Base-by-base conservation (phyloP, 2,113 vertebrate genomes). In the Arvicanthis niloticus region DNA sequence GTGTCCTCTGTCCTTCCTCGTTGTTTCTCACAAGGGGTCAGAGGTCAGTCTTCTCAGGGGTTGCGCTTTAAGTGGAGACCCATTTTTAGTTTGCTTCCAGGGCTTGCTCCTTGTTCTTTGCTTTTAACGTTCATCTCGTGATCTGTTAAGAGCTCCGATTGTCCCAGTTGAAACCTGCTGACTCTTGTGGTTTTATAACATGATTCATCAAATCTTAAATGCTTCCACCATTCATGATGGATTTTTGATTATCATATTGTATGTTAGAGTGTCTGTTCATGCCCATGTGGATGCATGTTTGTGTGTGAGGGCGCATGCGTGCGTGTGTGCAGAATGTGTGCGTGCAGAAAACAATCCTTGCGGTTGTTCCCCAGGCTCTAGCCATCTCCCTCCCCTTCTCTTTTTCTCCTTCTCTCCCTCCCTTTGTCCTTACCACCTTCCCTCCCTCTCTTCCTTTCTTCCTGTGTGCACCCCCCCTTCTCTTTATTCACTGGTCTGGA, bases 361-460 rank as follows among this genome's bases (percentile, higher is more conserved):
- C 29, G n/a, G 34, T 29, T 62, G 17, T 29, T 48, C 42, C 34
- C 72, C 40, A 42, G 21, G 4, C 40, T 26, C 40, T 42, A 42
- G 22, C 21, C 7, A 42, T 29, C 12, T 42, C 29, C 8, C 16
- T 21, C 77, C 0, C 81, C 3, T 62, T 7, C 58, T 2, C 17
- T 1, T 12, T 2, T 29, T 3, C 7, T 13, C 22, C 0, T 26
- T 13, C 5, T 24, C 5, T 16, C 48, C 12, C 4, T 31, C 7
- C 4, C 24, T 24, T 42, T 5, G 7, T 8, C 7, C 45, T 7
- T 9, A 37, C 77, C 8, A 37, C 75, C 53, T 5, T 53, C 4
- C 51, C 34, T 58, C 9, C 37, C 6, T 60, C 3, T 24, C 21
- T 77, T 17, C 40, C 12, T 48, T 5, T 17, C 12, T 6, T 65